phyloP scores from a whole-genome alignment of 2,888 invertebrate species.

The Acleris cristana region DNA sequence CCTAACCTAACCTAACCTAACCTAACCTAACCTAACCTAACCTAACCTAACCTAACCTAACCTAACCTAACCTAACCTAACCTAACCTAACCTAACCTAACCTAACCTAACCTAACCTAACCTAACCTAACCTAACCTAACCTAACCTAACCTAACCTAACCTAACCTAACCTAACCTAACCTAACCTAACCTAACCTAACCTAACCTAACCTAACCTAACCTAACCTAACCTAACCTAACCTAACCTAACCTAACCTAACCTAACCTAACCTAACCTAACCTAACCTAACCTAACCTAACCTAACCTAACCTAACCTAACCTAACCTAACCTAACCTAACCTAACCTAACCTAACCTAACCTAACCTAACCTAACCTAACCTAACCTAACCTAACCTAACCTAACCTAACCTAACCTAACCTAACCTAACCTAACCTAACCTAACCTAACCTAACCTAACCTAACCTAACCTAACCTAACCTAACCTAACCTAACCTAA shows the following conservation, averaged over 20 bases:
- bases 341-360: conserved; percentile 12
- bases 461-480: conserved; percentile 12
- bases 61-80: conserved; percentile 12
- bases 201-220: conserved; percentile 12
- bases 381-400: conserved; percentile 12
- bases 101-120: conserved; percentile 12
- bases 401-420: conserved; percentile 12
- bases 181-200: conserved; percentile 12
- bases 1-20: conserved; percentile 12
- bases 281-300: conserved; percentile 12
- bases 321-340: conserved; percentile 12
- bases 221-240: conserved; percentile 12
- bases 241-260: conserved; percentile 12
- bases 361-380: conserved; percentile 12
- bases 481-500: conserved; percentile 12
- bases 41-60: conserved; percentile 12
- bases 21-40: conserved; percentile 12
- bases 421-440: conserved; percentile 12
- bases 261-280: conserved; percentile 12
- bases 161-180: conserved; percentile 12
- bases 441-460: conserved; percentile 12
- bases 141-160: conserved; percentile 12
- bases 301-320: conserved; percentile 12
- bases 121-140: conserved; percentile 12
- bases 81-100: conserved; percentile 12